phyloP scores from a whole-genome alignment of 1,140 invertebrate genomes.

The Drosophila sp. region DNA sequence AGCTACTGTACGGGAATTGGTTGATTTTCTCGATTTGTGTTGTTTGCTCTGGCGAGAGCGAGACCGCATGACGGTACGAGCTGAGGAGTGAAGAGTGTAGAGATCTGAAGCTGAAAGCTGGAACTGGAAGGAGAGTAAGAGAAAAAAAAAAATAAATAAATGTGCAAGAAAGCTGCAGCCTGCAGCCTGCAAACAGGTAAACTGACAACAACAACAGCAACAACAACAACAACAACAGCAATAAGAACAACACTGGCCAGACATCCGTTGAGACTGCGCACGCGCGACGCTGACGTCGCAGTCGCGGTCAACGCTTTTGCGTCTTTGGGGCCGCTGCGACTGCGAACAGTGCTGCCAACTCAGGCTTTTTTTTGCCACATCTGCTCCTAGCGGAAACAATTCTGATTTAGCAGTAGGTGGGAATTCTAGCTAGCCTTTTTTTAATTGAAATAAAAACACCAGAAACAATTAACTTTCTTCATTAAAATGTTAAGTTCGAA shows the following conservation, averaged over 20 bases:
- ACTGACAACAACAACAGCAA: slow-evolving; percentile 28
- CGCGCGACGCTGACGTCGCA: slow-evolving; percentile 62
- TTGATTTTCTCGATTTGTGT: slow-evolving; percentile 75
- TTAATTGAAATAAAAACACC: no score
- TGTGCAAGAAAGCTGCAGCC: slow-evolving; percentile 61
- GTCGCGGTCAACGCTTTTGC: slow-evolving; percentile 39
- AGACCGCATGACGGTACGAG: neutral
- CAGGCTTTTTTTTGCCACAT: no score
- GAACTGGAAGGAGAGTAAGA: slow-evolving; percentile 31
- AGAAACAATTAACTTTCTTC: no score
- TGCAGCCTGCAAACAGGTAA: slow-evolving; percentile 73
- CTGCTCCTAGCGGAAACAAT: no score
- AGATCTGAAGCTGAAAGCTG: slow-evolving; percentile 14
- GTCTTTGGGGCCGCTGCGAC: slow-evolving; percentile 52
- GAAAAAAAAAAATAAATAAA: slow-evolving; percentile 24
- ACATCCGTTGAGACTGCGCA: slow-evolving; percentile 76
- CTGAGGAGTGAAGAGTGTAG: slow-evolving; percentile 7
- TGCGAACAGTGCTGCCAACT: neutral
- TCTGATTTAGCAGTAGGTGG: no score
- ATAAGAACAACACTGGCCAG: slow-evolving; percentile 43
- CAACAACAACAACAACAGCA: slow-evolving; percentile 26
- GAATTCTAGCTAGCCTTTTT: no score
- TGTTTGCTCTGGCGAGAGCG: slow-evolving; percentile 4
- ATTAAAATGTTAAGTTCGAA: no score
- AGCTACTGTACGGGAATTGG: slow-evolving; percentile 80